Evolutionary conservation across 1,140 invertebrate species (phyloP).

Genomic region (Leptinotarsa texana): DNA sequence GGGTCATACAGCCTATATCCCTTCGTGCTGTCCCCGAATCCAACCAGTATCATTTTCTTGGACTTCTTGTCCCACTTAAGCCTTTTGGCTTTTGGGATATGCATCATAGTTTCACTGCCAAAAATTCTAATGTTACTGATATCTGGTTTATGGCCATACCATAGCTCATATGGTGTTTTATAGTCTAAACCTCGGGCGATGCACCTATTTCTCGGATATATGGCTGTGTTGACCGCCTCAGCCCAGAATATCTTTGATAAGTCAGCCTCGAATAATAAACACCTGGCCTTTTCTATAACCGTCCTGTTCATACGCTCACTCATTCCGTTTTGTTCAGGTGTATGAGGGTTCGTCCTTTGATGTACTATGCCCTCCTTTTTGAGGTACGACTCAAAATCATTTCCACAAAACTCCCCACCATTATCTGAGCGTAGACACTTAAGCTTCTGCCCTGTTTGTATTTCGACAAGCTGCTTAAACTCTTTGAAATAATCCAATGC

Average conservation of each 20-base stretch:
- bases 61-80: slow-evolving; percentile 41
- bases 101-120: slow-evolving; percentile 46
- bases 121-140: slow-evolving; percentile 44
- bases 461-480: slow-evolving; percentile 31
- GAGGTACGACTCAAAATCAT: slow-evolving; percentile 42
- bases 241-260: slow-evolving; percentile 31
- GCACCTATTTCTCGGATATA: slow-evolving; percentile 39
- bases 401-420: slow-evolving; percentile 45
- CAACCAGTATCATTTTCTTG: slow-evolving; percentile 39
- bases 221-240: slow-evolving; percentile 44
- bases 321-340: slow-evolving; percentile 56
- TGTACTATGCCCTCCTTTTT: slow-evolving; percentile 49
- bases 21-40: slow-evolving; percentile 32
- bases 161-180: slow-evolving; percentile 29
- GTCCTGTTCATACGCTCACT: slow-evolving; percentile 55
- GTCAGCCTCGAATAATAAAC: slow-evolving; percentile 50
- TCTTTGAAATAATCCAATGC: slow-evolving; percentile 26
- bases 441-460: slow-evolving; percentile 24
- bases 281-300: slow-evolving; percentile 52
- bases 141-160: slow-evolving; percentile 43
- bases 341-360: slow-evolving; percentile 49
- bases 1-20: slow-evolving; percentile 26
- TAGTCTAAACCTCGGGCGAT: not conserved
- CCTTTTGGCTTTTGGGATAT: slow-evolving; percentile 42
- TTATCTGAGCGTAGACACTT: slow-evolving; percentile 28